Base-by-base conservation (phyloP, 2,888 invertebrate genomes). In the Eupithecia centaureata region DNA sequence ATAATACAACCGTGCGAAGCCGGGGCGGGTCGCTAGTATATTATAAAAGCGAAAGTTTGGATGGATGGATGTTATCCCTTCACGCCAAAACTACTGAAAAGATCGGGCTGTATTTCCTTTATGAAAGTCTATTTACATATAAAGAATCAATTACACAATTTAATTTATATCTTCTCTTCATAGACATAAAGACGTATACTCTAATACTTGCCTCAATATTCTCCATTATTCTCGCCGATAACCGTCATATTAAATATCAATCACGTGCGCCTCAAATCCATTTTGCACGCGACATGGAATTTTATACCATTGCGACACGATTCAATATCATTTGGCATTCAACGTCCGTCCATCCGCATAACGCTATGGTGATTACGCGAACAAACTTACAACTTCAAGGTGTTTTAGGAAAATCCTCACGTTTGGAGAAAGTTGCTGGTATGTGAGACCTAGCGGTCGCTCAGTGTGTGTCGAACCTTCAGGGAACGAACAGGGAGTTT, bases 371-470 rank as follows among this genome's bases (percentile, higher is more conserved):
- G 74, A 81, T 79, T 79, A 77, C 77, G 66, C 61, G n/a, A 28
- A 57, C 47, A 22, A 47, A 47, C 47, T 47, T 22, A 22, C 47
- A 47, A 47, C 47, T 47, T 22, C 47, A 22, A 22, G 68, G 70
- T 62, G 63, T 59, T 77, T 81, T 74, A 74, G 71, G 67, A 83
- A 80, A 79, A 79, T 77, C 54, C 64, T 81, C 83, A 83, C 83
- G 83, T 79, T 79, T 79, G 76, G 79, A 71, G 80, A 79, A 77
- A 77, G 75, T 72, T 72, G 71, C 61, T 42, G 61, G 70, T 65
- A 52, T 61, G 65, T 35, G 51, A 59, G 63, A 18, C 60, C 33
- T 35, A 42, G 4, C n/a, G 22, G 65, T 67, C 51, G 72, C 69
- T 42, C 69, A 74, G 70, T 74, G 67, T 71, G 67, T 30, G 35